phyloP scores from a whole-genome alignment of 2,888 invertebrate genomes.

The Baccha elongata region DNA sequence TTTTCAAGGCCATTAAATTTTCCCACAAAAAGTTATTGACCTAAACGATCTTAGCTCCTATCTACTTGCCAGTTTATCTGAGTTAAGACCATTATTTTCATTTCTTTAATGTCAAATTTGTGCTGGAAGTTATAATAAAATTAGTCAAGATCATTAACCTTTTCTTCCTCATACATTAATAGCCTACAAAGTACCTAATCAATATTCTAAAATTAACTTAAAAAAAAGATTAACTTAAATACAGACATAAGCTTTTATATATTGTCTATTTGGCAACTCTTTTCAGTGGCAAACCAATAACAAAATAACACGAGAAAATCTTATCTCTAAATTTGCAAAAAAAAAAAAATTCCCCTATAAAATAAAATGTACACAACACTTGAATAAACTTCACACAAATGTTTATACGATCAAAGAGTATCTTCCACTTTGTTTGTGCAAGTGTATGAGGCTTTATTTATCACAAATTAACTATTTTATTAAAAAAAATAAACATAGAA shows the following conservation, averaged over 20 bases:
- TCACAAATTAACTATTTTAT: constrained; percentile 55
- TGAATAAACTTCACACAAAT: constrained; percentile 35
- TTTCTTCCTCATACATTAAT: not conserved
- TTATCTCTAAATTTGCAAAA: constrained; percentile 61
- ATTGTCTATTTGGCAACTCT: constrained; percentile 50
- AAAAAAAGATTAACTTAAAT: not conserved
- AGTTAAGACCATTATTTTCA: constrained; percentile 2
- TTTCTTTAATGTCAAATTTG: not conserved
- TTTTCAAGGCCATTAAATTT: constrained; percentile 6
- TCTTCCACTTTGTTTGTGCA: constrained; percentile 31
- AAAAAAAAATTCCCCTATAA: constrained; percentile 8
- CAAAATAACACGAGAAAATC: constrained; percentile 36
- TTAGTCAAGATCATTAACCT: constrained; percentile 23
- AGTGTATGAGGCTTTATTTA: constrained; percentile 56
- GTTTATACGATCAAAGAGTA: not conserved
- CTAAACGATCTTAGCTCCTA: no score
- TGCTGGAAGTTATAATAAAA: not conserved
- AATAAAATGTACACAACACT: constrained; percentile 38
- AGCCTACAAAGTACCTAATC: not conserved
- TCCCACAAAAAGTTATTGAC: constrained; percentile 2
- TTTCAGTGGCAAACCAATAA: constrained; percentile 17
- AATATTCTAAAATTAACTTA: constrained; percentile 17
- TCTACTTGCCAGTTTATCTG: no score
- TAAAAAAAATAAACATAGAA: constrained; percentile 1
- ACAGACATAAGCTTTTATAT: not conserved